A percentile compares a stretch with the other conserved stretches of the same genome.
phyloP scores from a whole-genome alignment of 2,888 invertebrate species.

The Spodoptera exigua region DNA sequence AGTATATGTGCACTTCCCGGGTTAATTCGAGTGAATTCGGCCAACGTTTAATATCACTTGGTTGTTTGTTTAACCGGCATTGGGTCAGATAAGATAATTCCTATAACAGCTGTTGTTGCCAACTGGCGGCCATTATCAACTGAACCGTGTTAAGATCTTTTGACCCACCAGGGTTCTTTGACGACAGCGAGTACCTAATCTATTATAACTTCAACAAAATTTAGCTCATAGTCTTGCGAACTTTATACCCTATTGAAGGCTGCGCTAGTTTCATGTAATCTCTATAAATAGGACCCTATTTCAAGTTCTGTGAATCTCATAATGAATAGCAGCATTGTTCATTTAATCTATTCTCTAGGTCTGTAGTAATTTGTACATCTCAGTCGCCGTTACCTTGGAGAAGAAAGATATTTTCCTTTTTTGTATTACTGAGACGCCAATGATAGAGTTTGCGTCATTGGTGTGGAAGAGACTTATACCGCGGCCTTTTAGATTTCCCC shows the following conservation, averaged over 20 bases:
- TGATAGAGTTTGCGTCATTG: conserved; percentile 5
- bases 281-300: conserved; percentile 9
- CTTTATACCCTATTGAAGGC: conserved; percentile 37
- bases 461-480: conserved; percentile 5
- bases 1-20: conserved; percentile 60
- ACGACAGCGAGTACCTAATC: conserved; percentile 20
- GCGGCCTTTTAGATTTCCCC: conserved; percentile 24
- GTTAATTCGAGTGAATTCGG: conserved; percentile 55
- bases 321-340: conserved; percentile 36
- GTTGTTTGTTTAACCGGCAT: conserved; percentile 61
- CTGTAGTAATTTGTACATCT: conserved; percentile 15
- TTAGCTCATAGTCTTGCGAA: conserved; percentile 20
- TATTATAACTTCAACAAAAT: no score
- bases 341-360: conserved; percentile 46
- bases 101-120: conserved; percentile 65
- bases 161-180: conserved; percentile 31
- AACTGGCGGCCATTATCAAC: conserved; percentile 54
- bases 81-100: conserved; percentile 64
- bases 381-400: conserved; percentile 28
- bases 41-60: conserved; percentile 50
- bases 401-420: conserved; percentile 16
- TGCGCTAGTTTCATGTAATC: conserved; percentile 13
- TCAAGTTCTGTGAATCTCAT: conserved; percentile 39
- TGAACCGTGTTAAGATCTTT: conserved; percentile 56
- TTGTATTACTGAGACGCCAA: conserved; percentile 9